A percentile compares a stretch with the other conserved stretches of the same genome.
phyloP scores from a whole-genome alignment of 1,140 invertebrate genomes.

The Polypedilum pembai region DNA sequence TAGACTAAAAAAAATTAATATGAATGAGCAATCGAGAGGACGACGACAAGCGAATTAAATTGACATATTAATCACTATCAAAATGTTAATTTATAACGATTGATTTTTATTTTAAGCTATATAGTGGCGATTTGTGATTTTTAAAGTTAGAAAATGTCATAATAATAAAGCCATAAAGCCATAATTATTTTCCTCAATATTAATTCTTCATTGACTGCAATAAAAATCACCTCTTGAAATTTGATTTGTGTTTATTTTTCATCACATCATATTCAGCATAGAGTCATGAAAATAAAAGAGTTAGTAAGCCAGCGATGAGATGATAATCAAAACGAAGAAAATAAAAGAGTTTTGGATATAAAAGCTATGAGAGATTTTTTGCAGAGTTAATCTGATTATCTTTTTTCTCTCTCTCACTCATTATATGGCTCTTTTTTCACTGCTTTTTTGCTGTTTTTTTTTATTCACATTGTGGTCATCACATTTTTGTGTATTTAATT shows the following conservation, averaged over 20 bases:
- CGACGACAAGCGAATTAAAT: neutral
- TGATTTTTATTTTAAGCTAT: no score
- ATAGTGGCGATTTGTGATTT: conserved; percentile 9
- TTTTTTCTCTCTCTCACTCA: conserved; percentile 1
- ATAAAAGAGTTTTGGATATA: neutral
- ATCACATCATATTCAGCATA: no score
- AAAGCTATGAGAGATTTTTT: neutral
- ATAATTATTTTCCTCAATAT: conserved; percentile 19
- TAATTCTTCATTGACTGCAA: neutral
- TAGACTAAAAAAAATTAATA: neutral
- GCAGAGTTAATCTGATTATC: neutral
- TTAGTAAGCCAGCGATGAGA: neutral
- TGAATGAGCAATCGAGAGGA: neutral
- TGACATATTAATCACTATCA: conserved; percentile 2
- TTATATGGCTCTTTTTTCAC: neutral
- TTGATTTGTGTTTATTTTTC: neutral
- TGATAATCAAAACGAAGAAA: neutral
- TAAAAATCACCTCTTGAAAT: neutral
- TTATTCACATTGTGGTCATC: neutral
- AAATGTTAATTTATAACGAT: conserved; percentile 19
- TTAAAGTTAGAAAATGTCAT: neutral
- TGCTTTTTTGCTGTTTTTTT: neutral
- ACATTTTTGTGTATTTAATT: no score
- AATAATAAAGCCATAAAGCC: conserved; percentile 7
- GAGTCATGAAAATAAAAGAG: no score